phyloP scores from a whole-genome alignment of 2,113 vertebrate species.

The Xiphorhynchus elegans region DNA sequence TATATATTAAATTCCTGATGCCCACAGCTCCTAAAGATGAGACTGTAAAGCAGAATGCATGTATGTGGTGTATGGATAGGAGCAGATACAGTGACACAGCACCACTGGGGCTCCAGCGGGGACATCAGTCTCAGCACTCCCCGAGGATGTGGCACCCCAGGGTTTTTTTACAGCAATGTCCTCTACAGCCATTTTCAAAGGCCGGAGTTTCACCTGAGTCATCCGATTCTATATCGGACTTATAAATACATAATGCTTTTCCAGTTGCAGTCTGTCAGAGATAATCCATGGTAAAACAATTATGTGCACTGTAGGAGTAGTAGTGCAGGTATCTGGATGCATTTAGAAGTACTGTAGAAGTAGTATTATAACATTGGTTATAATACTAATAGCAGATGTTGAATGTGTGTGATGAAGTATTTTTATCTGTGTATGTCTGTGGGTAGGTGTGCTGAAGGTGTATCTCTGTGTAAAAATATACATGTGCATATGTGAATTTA shows the following conservation, averaged over 20 bases:
- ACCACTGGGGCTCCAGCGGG: not conserved
- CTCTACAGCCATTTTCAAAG: not conserved
- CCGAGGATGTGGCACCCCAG: not conserved
- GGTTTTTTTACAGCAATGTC: not conserved
- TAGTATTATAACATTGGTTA: not conserved
- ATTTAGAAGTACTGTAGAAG: not conserved
- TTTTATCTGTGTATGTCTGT: not conserved
- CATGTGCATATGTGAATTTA: not conserved
- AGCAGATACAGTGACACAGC: not conserved
- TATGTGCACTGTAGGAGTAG: not conserved
- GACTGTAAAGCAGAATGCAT: not conserved
- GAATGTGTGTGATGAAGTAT: not conserved
- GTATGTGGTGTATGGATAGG: not conserved
- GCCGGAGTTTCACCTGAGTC: not conserved
- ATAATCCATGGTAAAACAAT: not conserved
- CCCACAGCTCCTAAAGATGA: not conserved
- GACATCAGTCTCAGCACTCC: too few species aligned
- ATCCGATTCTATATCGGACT: not conserved
- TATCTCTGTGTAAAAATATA: not conserved
- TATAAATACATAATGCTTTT: not conserved
- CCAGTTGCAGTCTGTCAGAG: not conserved
- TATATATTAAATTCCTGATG: not conserved
- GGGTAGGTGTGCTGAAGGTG: not conserved
- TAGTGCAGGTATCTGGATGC: not conserved
- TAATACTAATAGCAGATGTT: not conserved